Base-by-base conservation (phyloP, 1,140 invertebrate species). In the Drosophila insularis region DNA sequence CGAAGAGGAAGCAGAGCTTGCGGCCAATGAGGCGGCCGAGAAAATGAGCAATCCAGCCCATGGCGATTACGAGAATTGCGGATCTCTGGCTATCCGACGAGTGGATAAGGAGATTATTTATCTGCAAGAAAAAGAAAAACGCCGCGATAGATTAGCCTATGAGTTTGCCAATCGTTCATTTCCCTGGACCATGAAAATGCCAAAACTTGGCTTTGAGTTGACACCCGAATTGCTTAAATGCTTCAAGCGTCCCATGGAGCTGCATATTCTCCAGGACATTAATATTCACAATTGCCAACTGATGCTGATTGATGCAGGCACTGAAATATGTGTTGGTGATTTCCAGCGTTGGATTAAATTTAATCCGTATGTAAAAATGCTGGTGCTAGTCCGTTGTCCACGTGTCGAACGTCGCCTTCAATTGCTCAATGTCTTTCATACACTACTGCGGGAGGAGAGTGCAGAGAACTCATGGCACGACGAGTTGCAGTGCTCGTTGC, bases 171-270 rank as follows among this genome's bases (percentile, higher is more conserved):
- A 91, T 37, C 80, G 90, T 1, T 61, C 21, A 0, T 80, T 68
- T 61, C 90, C 90, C 2, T 91, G 90, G 89, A 87, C 80, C 39
- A 91, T 91, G 86, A 68, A 87, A 55, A 75, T 63, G 1, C 78
- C 80, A 3, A 50, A 55, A 6, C 69, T 71, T 17, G 55, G 63
- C 27, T 85, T 87, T 31, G 10, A 31, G 2, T 10, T 90, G 1
- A 85, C 69, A 1, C 13, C 19, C 3, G 65, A 80, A 7, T 10
- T 87, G 35, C 35, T 46, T 6, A 0, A 17, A 3, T 11, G 19
- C 0, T 91, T 91, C 40, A 13, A 13, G 7, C 35, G 19, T 0
- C 56, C 68, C 10, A 71, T 80, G 74, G 80, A 91, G 46, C 58
- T 43, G 32, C 43, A 60, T 1, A 61, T 91, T 13, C 23, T 91